These are phyloP conservation scores for Ridgeia piscesae DNA, from an alignment of 1,140 invertebrate genomes.

Conservation along the genomic window DNA sequence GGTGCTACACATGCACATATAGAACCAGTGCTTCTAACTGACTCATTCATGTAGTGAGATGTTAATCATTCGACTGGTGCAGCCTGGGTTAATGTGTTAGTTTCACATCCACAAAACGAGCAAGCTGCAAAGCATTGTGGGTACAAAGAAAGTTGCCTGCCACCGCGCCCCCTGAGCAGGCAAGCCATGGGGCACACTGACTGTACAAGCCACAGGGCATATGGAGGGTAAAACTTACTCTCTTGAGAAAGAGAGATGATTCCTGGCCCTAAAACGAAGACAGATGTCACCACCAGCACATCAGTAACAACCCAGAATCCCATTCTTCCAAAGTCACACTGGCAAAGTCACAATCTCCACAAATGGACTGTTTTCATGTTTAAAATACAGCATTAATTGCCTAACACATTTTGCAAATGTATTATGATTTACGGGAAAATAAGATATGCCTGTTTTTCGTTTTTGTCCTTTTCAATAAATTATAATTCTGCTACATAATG, in stretches of 20 bases:
- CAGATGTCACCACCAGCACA: neutral
- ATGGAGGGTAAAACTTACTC: conserved; percentile 20
- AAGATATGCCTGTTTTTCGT: too few species aligned
- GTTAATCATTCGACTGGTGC: neutral
- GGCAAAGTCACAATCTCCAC: neutral
- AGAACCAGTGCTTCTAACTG: neutral
- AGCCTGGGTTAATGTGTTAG: neutral
- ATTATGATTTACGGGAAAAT: neutral
- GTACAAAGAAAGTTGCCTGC: conserved; percentile 6
- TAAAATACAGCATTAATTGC: neutral
- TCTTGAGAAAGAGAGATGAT: conserved; percentile 21
- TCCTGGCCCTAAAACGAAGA: conserved; percentile 16
- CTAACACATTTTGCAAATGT: neutral
- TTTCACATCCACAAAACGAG: neutral
- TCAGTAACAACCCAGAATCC: neutral
- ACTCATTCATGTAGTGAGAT: neutral
- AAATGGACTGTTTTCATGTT: neutral
- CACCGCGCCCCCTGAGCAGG: neutral
- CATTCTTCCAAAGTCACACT: neutral
- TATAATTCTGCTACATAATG: too few species aligned
- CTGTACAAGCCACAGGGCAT: neutral
- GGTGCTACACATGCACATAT: neutral
- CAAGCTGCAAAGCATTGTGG: conserved; percentile 13
- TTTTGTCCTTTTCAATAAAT: too few species aligned
- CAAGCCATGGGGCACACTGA: neutral